Conservation (phyloP, 2,888 invertebrate species). For the Epiblema foenella region DNA sequence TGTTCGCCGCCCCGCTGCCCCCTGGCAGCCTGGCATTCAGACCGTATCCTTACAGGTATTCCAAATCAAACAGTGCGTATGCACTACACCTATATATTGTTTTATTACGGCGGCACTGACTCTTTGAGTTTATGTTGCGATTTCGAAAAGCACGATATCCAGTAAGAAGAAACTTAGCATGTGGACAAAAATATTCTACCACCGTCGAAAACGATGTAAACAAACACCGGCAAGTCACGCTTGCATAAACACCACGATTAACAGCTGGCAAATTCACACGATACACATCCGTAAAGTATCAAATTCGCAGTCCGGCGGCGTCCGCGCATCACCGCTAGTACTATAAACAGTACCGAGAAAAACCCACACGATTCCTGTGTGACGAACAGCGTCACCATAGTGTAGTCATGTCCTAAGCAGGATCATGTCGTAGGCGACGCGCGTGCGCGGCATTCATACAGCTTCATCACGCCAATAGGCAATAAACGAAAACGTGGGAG, state of each 20-base stretch:
- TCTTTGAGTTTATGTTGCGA: not conserved
- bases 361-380: slow-evolving; percentile 60
- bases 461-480: slow-evolving; percentile 59
- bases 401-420: slow-evolving; percentile 32
- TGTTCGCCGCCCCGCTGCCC: too few species aligned
- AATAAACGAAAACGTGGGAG: slow-evolving; percentile 62
- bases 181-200: slow-evolving; percentile 3
- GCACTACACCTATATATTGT: not conserved
- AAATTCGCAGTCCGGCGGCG: slow-evolving; percentile 49
- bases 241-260: slow-evolving; percentile 54
- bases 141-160: not conserved
- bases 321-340: slow-evolving; percentile 45
- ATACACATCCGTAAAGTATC: slow-evolving; percentile 51
- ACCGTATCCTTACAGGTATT: too few species aligned
- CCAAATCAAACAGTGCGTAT: too few species aligned
- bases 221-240: slow-evolving; percentile 44
- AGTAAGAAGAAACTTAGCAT: not conserved
- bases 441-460: slow-evolving; percentile 69
- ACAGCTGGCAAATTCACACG: slow-evolving; percentile 52
- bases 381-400: slow-evolving; percentile 49
- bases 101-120: not conserved
- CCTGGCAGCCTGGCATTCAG: too few species aligned
- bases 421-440: slow-evolving; percentile 59
- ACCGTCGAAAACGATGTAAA: slow-evolving; percentile 39
- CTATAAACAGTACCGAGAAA: slow-evolving; percentile 58